Evolutionary conservation across 1,140 invertebrate genomes (phyloP).

Genomic region (Platyscapa corneri): DNA sequence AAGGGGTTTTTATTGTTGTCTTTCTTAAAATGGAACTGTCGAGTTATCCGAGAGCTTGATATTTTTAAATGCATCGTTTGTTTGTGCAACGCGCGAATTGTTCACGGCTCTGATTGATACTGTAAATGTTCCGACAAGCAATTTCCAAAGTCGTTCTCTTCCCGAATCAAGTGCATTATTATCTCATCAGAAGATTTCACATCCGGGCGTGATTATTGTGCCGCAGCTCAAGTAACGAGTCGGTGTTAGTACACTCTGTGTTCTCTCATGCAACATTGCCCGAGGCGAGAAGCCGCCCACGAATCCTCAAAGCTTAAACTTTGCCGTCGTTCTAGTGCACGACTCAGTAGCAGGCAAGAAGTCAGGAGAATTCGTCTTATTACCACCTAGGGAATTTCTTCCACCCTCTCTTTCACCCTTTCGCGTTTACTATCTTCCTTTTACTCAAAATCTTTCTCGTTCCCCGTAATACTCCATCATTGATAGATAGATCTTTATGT

Average conservation of each 20-base stretch:
- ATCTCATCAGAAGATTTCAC: constrained; percentile 35
- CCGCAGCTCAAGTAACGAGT: constrained; percentile 9
- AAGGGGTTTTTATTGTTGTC: too few species aligned
- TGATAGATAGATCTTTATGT: too few species aligned
- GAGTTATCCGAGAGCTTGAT: too few species aligned
- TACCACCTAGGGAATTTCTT: constrained; percentile 25
- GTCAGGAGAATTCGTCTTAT: constrained; percentile 12
- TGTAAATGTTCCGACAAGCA: background rate
- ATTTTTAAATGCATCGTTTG: too few species aligned
- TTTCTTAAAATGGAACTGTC: too few species aligned
- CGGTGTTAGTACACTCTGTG: background rate
- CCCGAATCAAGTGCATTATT: constrained; percentile 25
- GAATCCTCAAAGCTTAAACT: constrained; percentile 42
- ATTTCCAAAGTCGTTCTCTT: background rate
- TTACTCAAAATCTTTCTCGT: background rate
- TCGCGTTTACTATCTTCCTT: background rate
- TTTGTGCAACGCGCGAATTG: too few species aligned
- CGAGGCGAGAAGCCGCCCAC: background rate
- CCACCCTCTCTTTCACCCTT: too few species aligned
- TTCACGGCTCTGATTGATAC: too few species aligned
- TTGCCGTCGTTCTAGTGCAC: background rate
- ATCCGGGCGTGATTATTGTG: constrained; percentile 14
- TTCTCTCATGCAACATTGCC: background rate
- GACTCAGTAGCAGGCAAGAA: background rate
- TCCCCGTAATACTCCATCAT: background rate